Evolutionary conservation across 2,888 invertebrate genomes (phyloP), one percentile per base, ranked within the genome.

Genomic region (Tortricodes alternella): DNA sequence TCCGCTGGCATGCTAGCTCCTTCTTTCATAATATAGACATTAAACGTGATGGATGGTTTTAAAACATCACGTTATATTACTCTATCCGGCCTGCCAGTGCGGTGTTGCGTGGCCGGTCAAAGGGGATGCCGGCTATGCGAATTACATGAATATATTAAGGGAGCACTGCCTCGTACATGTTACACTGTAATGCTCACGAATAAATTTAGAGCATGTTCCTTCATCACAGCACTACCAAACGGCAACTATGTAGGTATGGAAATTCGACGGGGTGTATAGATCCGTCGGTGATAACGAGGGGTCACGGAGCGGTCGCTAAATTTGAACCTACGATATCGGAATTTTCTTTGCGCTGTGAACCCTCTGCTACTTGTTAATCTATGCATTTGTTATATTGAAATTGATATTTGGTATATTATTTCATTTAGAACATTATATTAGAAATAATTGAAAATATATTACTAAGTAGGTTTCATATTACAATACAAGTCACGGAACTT

Each of bases 91-190:
- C 77, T 73, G 83, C 74, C 83, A 77, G 83, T 81, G 85, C 84
- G 85, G 87, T 79, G 86, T 88, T 86, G 90, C 90, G 90, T 89
- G 89, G 89, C 80, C 79, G 87, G 90, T 90, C 90, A 90, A 90
- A 90, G 89, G 89, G 89, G 89, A 89, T 86, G 81, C 84, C 87
- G 83, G 87, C 83, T 85, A 89, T 86, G 89, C 85, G 90, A 89
- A 89, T 90, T 89, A 89, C 89, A 89, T 89, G 90, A 90, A 90
- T 90, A 90, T 87, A 89, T 90, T 90, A 90, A 85, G 85, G 86
- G 83, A 83, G 83, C 74, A 83, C 77, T 80, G 79, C 84, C 83
- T 82, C 80, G 78, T 87, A 84, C 82, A 86, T 83, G 87, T 85
- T 84, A 85, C 83, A 85, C 79, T 83, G 89, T 89, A 88, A 89